Evolutionary conservation across 2,113 vertebrate species (phyloP).

Genomic region (Brienomyrus brachyistius): DNA sequence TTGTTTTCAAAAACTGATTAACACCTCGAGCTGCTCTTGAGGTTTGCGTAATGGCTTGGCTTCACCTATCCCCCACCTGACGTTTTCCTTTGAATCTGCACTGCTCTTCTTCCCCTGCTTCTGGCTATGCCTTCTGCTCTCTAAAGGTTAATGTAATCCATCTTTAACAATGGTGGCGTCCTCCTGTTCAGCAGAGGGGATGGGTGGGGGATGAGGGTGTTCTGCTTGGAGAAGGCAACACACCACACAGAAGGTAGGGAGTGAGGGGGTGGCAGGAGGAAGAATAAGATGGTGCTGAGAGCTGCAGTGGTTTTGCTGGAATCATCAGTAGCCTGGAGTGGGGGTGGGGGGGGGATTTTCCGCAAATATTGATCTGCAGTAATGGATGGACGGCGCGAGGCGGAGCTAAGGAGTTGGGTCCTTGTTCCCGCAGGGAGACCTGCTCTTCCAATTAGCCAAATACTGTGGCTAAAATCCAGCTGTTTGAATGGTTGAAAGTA

Average conservation of each 20-base stretch:
- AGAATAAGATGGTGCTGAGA: not conserved
- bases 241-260: not conserved
- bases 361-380: not conserved
- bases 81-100: not conserved
- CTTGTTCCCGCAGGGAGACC: not conserved
- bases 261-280: not conserved
- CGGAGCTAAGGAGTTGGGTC: not conserved
- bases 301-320: not conserved
- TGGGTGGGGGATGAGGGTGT: not conserved
- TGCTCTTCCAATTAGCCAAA: not conserved
- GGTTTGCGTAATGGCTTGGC: not conserved
- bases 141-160: conserved; percentile 14
- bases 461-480: not conserved
- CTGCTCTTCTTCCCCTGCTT: not conserved
- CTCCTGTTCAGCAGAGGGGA: not conserved
- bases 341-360: not conserved
- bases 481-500: not conserved
- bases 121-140: not conserved
- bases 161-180: not conserved
- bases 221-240: not conserved
- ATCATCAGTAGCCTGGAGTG: not conserved
- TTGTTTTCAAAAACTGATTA: conserved; percentile 5
- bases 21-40: not conserved
- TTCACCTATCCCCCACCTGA: not conserved
- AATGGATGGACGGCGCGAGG: not conserved